Evolutionary conservation across 2,888 invertebrate genomes (phyloP).

Genomic region (Yponomeuta sedellus): DNA sequence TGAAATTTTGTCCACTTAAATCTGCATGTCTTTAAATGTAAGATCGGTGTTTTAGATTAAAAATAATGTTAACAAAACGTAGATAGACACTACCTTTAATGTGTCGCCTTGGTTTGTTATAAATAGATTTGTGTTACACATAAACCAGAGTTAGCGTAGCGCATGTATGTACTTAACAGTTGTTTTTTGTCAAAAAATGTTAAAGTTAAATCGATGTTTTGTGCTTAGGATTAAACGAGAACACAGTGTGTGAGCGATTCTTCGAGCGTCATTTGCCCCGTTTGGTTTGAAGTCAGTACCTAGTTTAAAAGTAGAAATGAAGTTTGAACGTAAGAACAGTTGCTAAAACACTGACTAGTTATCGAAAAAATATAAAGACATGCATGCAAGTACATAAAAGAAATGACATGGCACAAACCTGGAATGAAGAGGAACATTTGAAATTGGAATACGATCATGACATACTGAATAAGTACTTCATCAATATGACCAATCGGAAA

Average conservation of each 20-base stretch:
- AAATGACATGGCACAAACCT: not conserved
- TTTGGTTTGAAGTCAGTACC: slow-evolving; percentile 12
- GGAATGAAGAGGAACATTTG: not conserved
- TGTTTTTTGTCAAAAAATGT: slow-evolving; percentile 20
- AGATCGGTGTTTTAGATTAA: slow-evolving; percentile 59
- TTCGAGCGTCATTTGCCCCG: slow-evolving; percentile 58
- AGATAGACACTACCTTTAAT: slow-evolving; percentile 40
- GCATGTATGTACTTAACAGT: slow-evolving; percentile 41
- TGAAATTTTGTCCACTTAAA: slow-evolving; percentile 43
- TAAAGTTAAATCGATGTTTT: slow-evolving; percentile 53
- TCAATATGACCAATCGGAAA: not conserved
- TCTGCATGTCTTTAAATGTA: slow-evolving; percentile 64
- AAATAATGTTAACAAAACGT: slow-evolving; percentile 43
- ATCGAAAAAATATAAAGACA: not conserved
- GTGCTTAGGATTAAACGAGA: slow-evolving; percentile 61
- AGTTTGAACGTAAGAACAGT: not conserved
- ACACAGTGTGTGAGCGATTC: slow-evolving; percentile 58
- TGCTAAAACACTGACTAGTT: not conserved
- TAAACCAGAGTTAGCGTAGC: slow-evolving; percentile 45
- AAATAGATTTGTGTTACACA: slow-evolving; percentile 39
- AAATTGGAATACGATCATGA: not conserved
- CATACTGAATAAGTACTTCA: not conserved
- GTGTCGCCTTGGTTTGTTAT: slow-evolving; percentile 31
- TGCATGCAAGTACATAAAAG: not conserved
- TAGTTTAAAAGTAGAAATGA: too few species aligned